These are phyloP conservation scores for Drosophila melanosoma DNA, from an alignment of 2,888 invertebrate species.

Conservation along the genomic window DNA sequence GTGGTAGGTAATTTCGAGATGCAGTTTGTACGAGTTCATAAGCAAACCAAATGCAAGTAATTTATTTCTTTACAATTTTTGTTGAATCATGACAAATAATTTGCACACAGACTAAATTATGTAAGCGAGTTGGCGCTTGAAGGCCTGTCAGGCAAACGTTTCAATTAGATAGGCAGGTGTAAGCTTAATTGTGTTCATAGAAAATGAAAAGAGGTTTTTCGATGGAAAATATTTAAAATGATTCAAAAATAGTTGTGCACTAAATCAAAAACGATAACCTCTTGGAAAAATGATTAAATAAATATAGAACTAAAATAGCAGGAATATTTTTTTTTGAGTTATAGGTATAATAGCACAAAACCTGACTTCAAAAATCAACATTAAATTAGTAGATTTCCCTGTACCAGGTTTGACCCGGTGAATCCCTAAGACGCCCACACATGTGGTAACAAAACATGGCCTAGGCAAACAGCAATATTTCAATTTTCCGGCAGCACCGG, in stretches of 20 bases:
- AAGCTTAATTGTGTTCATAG: slow-evolving; percentile 7
- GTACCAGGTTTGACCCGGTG: slow-evolving; percentile 34
- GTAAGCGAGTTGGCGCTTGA: slow-evolving; percentile 38
- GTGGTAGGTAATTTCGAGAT: slow-evolving; percentile 11
- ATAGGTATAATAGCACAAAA: background rate
- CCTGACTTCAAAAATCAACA: background rate
- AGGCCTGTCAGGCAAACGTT: slow-evolving; percentile 37
- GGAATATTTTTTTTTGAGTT: background rate
- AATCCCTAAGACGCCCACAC: slow-evolving; percentile 27
- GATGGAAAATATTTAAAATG: background rate
- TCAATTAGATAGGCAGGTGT: slow-evolving; percentile 33
- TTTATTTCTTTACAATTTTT: slow-evolving; percentile 38
- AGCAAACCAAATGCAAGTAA: slow-evolving; percentile 14
- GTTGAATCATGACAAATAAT: slow-evolving; percentile 75
- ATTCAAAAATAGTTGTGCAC: background rate
- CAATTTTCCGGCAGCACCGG: slow-evolving; percentile 28
- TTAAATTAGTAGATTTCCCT: background rate
- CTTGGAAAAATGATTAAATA: background rate
- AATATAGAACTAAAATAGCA: background rate
- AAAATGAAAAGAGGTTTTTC: background rate
- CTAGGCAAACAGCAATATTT: slow-evolving; percentile 33
- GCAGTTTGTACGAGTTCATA: slow-evolving; percentile 17
- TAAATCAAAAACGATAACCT: background rate
- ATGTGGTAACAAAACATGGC: slow-evolving; percentile 16
- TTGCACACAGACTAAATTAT: slow-evolving; percentile 45